These are phyloP conservation scores for Microcebus tavaratra DNA, from an alignment of 2,113 vertebrate genomes.

Conservation along the genomic window DNA sequence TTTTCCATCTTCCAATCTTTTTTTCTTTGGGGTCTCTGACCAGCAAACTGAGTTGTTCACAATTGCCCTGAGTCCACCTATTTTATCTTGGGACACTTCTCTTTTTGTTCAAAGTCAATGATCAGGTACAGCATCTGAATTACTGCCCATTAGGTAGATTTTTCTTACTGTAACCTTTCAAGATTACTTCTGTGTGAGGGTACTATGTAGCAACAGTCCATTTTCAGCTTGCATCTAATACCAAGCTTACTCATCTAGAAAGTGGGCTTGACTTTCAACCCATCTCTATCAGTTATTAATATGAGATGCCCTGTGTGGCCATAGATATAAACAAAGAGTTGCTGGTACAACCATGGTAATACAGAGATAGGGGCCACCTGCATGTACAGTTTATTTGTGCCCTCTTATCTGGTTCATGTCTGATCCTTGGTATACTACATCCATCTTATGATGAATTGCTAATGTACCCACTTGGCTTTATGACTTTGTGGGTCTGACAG, in stretches of 20 bases:
- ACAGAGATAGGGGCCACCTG: background rate
- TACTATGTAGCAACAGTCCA: background rate
- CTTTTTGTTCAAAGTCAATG: background rate
- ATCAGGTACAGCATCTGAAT: background rate
- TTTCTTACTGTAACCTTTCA: background rate
- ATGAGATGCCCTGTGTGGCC: background rate
- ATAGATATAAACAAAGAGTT: background rate
- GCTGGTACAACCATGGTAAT: background rate
- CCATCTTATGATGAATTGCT: background rate
- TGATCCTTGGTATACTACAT: background rate
- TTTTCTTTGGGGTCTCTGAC: background rate
- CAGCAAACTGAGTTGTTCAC: background rate
- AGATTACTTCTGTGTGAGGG: background rate
- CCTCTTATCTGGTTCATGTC: background rate
- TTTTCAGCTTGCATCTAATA: background rate
- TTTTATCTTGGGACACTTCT: background rate
- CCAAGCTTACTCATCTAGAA: background rate
- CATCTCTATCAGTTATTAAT: background rate
- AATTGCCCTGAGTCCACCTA: background rate
- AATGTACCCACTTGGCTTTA: background rate
- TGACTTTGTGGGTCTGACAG: background rate
- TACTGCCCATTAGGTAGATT: background rate
- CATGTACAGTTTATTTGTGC: background rate
- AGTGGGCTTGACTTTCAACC: background rate
- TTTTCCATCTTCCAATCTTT: background rate